Base-by-base conservation (phyloP, 2,888 invertebrate genomes). In the Amphimallon solstitiale region DNA sequence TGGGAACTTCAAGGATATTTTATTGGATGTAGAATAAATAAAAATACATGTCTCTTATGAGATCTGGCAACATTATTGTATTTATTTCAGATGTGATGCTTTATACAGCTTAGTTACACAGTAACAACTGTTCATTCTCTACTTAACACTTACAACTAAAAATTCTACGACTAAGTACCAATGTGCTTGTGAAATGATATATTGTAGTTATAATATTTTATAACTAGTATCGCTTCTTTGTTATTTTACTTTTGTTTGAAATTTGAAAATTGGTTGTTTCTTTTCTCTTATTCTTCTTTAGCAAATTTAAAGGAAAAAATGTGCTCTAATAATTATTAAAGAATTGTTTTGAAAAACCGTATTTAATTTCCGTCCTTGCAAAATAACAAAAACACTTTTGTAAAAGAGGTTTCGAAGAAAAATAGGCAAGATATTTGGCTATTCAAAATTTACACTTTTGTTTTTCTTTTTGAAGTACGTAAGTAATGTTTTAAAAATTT, bases 61-160 rank as follows among this genome's bases (percentile, higher is more conserved):
- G 80, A 80, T 87, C 87, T 87, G 87, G 88, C 88, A 88, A 88
- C 88, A 86, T 88, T 88, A 87, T 88, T 88, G 87, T 88, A 87
- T 87, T 86, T 80, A 85, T 86, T 75, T 81, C 79, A 80, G 80
- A 81, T 80, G 82, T 88, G 87, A 87, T 88, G 87, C 87, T 86
- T 87, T 85, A 84, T 87, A 83, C 83, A 84, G 86, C 85, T 85
- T 86, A 88, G 87, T 88, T 88, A 88, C 88, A 88, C 86, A 88
- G 88, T 88, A 88, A 88, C 88, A 87, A 88, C 87, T 85, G 85
- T 78, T 79, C 73, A 77, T 76, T 72, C 84, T 86, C 86, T 80
- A 81, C 80, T 79, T 79, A 88, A 88, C 88, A 88, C 87, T 88
- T 88, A 88, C 78, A 87, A 88, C 87, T 88, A 87, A 88, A 86